A percentile compares a stretch with the other conserved stretches of the same genome.
Conservation (phyloP, 1,140 invertebrate species). For the Zaprionus ornatus region DNA sequence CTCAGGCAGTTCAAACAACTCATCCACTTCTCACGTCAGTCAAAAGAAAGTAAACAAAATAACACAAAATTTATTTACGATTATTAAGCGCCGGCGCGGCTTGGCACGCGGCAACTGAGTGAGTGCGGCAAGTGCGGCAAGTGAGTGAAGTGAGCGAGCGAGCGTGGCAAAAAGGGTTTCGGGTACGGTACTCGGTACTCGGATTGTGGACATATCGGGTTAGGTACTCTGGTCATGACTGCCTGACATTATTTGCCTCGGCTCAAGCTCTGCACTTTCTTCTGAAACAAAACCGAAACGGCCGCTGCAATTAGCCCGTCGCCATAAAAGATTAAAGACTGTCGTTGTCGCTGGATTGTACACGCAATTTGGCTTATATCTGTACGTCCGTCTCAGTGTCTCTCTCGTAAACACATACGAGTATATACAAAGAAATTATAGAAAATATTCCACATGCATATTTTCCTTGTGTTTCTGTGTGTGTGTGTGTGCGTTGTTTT, state of each 20-base stretch:
- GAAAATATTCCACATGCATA: slow-evolving; percentile 52
- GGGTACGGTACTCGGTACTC: background rate
- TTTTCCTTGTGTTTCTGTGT: slow-evolving; percentile 5
- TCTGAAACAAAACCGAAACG: slow-evolving; percentile 65
- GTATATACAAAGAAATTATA: slow-evolving; percentile 1
- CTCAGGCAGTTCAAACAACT: background rate
- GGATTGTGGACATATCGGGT: background rate
- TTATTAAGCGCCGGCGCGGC: slow-evolving; percentile 56
- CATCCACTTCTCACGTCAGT: slow-evolving; percentile 42
- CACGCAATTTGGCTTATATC: slow-evolving; percentile 65
- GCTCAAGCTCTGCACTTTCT: slow-evolving; percentile 73
- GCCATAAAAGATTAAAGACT: slow-evolving; percentile 67
- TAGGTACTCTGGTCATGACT: slow-evolving; percentile 1
- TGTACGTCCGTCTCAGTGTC: background rate
- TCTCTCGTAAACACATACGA: slow-evolving; percentile 7
- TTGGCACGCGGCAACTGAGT: slow-evolving; percentile 59
- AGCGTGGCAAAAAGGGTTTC: slow-evolving; percentile 61
- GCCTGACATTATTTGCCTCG: slow-evolving; percentile 63
- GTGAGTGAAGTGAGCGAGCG: background rate
- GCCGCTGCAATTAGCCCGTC: slow-evolving; percentile 59
- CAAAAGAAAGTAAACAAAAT: slow-evolving; percentile 78
- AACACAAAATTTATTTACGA: slow-evolving; percentile 64
- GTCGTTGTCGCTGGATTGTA: slow-evolving; percentile 38
- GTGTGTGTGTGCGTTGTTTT: slow-evolving; percentile 12
- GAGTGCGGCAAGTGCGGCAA: too few species aligned